phyloP scores from a whole-genome alignment of 2,797 vertebrate genomes.

The Helarctos malayanus region DNA sequence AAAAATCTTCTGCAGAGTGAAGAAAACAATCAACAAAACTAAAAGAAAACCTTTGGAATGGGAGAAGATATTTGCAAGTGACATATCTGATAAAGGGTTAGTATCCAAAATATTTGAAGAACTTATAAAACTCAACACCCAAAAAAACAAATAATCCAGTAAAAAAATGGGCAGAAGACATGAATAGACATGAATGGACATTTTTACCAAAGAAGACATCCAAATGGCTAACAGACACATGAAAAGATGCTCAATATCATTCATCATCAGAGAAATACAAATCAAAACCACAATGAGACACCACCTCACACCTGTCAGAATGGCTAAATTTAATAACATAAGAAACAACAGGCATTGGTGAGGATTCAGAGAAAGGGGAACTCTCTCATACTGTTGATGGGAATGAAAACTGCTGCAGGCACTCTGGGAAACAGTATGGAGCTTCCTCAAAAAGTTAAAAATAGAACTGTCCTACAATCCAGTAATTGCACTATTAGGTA shows the following conservation, averaged over 20 bases:
- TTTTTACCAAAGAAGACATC: neutral
- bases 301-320: neutral
- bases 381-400: neutral
- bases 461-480: neutral
- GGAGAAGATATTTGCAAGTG: neutral
- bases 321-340: neutral
- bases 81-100: neutral
- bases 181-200: neutral
- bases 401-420: neutral
- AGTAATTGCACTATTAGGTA: neutral
- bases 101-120: neutral
- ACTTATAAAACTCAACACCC: neutral
- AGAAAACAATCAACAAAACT: neutral
- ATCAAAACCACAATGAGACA: neutral
- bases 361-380: neutral
- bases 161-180: neutral
- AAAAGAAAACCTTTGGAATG: neutral
- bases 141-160: neutral
- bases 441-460: neutral
- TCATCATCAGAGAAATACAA: neutral
- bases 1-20: neutral
- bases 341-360: neutral
- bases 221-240: neutral
- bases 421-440: neutral
- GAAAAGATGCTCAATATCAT: neutral